phyloP scores from a whole-genome alignment of 1,140 invertebrate species.

The Polyergus mexicanus region DNA sequence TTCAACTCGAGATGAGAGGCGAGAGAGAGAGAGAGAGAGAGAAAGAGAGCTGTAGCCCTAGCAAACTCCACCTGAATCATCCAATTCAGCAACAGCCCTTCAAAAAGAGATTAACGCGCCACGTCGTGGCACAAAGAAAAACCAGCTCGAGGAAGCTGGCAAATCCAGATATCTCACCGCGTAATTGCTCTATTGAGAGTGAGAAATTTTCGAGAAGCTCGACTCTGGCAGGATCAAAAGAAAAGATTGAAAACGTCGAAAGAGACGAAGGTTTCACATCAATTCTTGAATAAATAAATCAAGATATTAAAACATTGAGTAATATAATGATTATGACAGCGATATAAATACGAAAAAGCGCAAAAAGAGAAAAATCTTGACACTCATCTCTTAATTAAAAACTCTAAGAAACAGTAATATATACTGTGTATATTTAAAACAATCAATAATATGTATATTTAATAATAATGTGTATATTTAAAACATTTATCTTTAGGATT shows the following conservation, averaged over 20 bases:
- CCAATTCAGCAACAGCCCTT: slow-evolving; percentile 72
- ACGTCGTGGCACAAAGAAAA: slow-evolving; percentile 70
- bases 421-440: background rate
- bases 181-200: slow-evolving; percentile 70
- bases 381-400: background rate
- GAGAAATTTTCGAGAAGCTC: slow-evolving; percentile 31
- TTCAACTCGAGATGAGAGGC: slow-evolving; percentile 19
- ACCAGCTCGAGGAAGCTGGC: slow-evolving; percentile 49
- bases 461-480: background rate
- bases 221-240: slow-evolving; percentile 22
- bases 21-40: slow-evolving; percentile 38
- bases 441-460: background rate
- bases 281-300: slow-evolving; percentile 1
- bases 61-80: slow-evolving; percentile 76
- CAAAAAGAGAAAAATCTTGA: background rate
- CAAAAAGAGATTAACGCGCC: slow-evolving; percentile 75
- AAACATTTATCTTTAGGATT: background rate
- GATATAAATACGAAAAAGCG: background rate
- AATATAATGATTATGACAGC: background rate
- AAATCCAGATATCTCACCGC: slow-evolving; percentile 63
- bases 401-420: background rate
- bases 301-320: background rate
- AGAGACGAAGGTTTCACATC: slow-evolving; percentile 1
- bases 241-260: slow-evolving; percentile 12
- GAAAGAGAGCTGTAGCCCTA: slow-evolving; percentile 55